Conservation (phyloP, 2,888 invertebrate species). For the Caenorhabditis japonica region DNA sequence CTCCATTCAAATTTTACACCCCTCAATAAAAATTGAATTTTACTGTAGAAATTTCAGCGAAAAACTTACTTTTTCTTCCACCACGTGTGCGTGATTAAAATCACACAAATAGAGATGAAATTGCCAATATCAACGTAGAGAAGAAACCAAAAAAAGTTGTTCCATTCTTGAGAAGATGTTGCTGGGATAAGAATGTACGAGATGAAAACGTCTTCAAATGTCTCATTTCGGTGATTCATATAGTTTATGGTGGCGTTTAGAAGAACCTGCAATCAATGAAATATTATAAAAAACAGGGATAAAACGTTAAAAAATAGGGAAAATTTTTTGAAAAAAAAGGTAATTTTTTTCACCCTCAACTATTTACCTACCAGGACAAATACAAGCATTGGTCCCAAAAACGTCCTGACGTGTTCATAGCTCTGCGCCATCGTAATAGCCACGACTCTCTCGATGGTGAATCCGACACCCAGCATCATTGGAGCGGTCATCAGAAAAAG, state of each 20-base stretch:
- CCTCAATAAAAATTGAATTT: too few relatives aligned
- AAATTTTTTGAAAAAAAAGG: too few relatives aligned
- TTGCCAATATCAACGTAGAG: constrained; percentile 20
- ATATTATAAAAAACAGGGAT: too few relatives aligned
- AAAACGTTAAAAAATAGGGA: too few relatives aligned
- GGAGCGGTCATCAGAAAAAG: constrained; percentile 19
- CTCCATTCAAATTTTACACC: too few relatives aligned
- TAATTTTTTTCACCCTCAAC: too few relatives aligned
- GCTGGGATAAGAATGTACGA: constrained; percentile 29
- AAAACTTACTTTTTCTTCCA: constrained; percentile 11
- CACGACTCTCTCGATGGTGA: constrained; percentile 30
- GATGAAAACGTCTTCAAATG: constrained; percentile 20
- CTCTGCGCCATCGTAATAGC: constrained; percentile 12
- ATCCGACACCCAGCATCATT: constrained; percentile 26
- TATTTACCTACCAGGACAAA: constrained; percentile 1
- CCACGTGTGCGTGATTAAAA: constrained; percentile 6
- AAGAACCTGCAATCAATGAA: constrained; percentile 8
- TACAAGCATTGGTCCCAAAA: constrained; percentile 18
- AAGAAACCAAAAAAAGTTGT: constrained; percentile 25
- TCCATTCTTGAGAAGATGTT: constrained; percentile 18
- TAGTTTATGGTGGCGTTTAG: constrained; percentile 1
- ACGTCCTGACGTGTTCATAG: constrained; percentile 19
- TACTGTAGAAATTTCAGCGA: neutral
- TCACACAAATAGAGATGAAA: constrained; percentile 12
- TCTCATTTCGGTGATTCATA: constrained; percentile 15